A percentile compares a stretch with the other conserved stretches of the same genome.
Conservation (phyloP, 2,113 vertebrate species). For the Tenrec ecaudatus region DNA sequence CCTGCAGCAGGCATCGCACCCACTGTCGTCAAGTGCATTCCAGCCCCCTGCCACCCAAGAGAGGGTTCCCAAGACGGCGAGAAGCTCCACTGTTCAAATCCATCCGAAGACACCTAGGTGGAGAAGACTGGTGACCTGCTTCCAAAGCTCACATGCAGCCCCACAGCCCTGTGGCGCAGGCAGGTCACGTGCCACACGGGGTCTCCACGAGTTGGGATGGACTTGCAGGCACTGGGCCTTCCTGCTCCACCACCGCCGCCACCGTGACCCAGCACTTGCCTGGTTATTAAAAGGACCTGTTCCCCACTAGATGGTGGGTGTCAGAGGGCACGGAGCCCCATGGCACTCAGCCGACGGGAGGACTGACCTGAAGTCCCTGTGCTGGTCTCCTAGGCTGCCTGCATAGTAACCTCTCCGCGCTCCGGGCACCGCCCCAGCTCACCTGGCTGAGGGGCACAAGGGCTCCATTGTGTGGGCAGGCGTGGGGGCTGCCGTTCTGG, state of each 20-base stretch:
- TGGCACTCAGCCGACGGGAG: background rate
- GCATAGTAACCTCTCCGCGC: background rate
- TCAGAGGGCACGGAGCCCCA: background rate
- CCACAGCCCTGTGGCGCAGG: background rate
- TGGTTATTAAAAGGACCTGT: background rate
- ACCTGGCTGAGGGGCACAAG: constrained; percentile 66
- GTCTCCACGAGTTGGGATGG: background rate
- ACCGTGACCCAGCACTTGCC: background rate
- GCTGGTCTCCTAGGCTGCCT: background rate
- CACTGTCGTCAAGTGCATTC: too few relatives aligned
- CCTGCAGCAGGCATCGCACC: too few relatives aligned
- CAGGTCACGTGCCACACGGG: background rate
- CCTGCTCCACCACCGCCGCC: background rate
- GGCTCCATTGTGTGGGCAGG: constrained; percentile 52
- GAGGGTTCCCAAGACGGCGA: too few relatives aligned
- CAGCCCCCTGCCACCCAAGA: too few relatives aligned
- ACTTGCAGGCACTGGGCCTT: background rate
- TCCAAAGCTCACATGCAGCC: background rate
- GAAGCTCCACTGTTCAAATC: background rate
- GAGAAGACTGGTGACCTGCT: background rate
- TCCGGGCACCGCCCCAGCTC: background rate
- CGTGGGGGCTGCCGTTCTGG: background rate
- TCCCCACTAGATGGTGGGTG: background rate
- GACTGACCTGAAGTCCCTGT: background rate
- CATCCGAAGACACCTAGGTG: background rate